Percentiles rank a stretch among this genome's conserved stretches.
Conservation (phyloP, 2,797 vertebrate species). For the Cyclura pinguis region DNA sequence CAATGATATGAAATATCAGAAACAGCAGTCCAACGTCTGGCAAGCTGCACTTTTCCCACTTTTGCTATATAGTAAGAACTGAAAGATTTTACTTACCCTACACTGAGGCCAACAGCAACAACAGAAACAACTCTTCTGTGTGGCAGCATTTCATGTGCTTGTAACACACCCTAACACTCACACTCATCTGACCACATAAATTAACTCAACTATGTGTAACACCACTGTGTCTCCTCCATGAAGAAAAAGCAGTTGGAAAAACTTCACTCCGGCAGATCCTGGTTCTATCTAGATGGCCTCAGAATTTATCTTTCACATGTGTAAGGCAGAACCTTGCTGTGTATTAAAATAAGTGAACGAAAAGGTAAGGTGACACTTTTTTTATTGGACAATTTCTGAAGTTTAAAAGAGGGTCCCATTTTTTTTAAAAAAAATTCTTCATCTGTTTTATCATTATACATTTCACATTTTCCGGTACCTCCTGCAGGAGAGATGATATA, state of each 20-base stretch:
- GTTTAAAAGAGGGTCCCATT: slow-evolving; percentile 46
- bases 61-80: not conserved
- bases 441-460: slow-evolving; percentile 49
- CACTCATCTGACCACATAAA: not conserved
- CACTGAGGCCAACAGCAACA: not conserved
- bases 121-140: not conserved
- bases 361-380: slow-evolving; percentile 46
- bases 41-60: too few relatives aligned
- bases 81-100: not conserved
- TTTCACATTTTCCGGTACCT: slow-evolving; percentile 38
- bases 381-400: slow-evolving; percentile 53
- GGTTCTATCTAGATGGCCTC: not conserved
- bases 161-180: not conserved
- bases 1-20: too few relatives aligned
- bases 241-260: not conserved
- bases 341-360: slow-evolving; percentile 41
- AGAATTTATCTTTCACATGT: not conserved
- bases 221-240: not conserved
- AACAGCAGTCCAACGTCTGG: too few relatives aligned
- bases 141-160: not conserved
- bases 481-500: slow-evolving; percentile 28
- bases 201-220: not conserved
- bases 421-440: slow-evolving; percentile 11
- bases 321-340: not conserved
- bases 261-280: not conserved